Evolutionary conservation across 2,113 vertebrate genomes (phyloP).

Genomic region (Prunella fulvescens): DNA sequence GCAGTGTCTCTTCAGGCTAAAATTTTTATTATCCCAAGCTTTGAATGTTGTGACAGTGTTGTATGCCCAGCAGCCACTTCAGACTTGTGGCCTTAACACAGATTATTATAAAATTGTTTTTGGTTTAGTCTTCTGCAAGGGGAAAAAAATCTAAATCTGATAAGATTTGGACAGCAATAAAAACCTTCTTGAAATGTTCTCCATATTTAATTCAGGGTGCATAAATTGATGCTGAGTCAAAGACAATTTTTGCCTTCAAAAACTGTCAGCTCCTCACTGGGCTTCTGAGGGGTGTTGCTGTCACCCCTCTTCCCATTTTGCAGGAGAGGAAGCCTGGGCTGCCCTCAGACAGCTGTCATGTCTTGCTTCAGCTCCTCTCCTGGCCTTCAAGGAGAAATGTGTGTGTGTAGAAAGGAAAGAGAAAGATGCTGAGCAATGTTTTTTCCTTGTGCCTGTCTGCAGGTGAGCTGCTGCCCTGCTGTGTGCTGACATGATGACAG

Average conservation of each 20-base stretch:
- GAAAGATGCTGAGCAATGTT: background rate
- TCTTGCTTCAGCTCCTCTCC: background rate
- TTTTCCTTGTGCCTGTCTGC: background rate
- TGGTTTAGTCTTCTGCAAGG: background rate
- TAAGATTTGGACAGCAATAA: background rate
- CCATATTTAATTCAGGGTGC: background rate
- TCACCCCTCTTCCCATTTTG: background rate
- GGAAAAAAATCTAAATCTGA: background rate
- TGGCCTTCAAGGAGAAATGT: background rate
- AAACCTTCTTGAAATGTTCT: background rate
- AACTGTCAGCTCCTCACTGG: background rate
- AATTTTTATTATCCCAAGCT: background rate
- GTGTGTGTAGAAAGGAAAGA: background rate
- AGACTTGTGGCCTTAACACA: background rate
- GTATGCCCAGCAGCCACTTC: background rate
- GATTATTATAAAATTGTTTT: background rate
- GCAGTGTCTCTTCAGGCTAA: background rate
- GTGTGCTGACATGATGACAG: slow-evolving; percentile 90
- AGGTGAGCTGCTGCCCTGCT: slow-evolving; percentile 73
- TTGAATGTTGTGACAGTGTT: background rate
- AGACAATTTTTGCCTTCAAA: background rate
- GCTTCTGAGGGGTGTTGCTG: background rate
- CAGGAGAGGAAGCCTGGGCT: background rate
- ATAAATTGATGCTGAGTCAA: background rate
- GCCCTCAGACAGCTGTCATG: background rate